These are phyloP conservation scores for Microctonus brassicae DNA, from an alignment of 2,888 invertebrate genomes.

Conservation along the genomic window DNA sequence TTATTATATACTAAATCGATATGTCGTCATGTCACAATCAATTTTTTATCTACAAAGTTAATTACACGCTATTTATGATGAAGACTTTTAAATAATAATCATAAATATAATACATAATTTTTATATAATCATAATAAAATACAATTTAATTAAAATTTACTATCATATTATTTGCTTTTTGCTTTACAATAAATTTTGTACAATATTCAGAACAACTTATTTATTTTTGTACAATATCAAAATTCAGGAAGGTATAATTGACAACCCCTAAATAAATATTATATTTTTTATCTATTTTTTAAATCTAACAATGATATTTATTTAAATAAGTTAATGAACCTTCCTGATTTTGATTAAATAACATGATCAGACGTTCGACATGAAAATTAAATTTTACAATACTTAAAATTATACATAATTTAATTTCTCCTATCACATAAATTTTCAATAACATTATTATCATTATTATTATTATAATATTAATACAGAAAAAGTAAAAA, in stretches of 20 bases:
- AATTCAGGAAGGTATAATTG: slow-evolving; percentile 40
- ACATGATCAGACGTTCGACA: slow-evolving; percentile 34
- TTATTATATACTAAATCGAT: slow-evolving; percentile 36
- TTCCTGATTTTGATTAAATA: slow-evolving; percentile 43
- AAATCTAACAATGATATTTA: slow-evolving; percentile 1
- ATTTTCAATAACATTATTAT: not conserved
- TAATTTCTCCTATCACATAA: not conserved
- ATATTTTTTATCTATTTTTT: not conserved
- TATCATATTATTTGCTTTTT: slow-evolving; percentile 25
- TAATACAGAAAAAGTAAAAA: slow-evolving; percentile 11
- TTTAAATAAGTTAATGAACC: slow-evolving; percentile 22
- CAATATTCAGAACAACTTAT: slow-evolving; percentile 34
- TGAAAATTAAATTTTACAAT: slow-evolving; percentile 12
- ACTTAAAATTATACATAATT: not conserved
- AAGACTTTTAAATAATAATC: not conserved
- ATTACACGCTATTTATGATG: slow-evolving; percentile 19
- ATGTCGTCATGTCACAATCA: slow-evolving; percentile 35
- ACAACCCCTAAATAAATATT: not conserved
- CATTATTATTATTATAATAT: too few species aligned
- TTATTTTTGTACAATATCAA: slow-evolving; percentile 42
- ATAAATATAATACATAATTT: slow-evolving; percentile 4
- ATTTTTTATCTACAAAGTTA: slow-evolving; percentile 21
- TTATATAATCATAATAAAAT: not conserved
- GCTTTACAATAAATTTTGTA: slow-evolving; percentile 38
- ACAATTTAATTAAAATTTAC: slow-evolving; percentile 21